phyloP scores from a whole-genome alignment of 2,888 invertebrate genomes.

The Shargacucullia verbasci region DNA sequence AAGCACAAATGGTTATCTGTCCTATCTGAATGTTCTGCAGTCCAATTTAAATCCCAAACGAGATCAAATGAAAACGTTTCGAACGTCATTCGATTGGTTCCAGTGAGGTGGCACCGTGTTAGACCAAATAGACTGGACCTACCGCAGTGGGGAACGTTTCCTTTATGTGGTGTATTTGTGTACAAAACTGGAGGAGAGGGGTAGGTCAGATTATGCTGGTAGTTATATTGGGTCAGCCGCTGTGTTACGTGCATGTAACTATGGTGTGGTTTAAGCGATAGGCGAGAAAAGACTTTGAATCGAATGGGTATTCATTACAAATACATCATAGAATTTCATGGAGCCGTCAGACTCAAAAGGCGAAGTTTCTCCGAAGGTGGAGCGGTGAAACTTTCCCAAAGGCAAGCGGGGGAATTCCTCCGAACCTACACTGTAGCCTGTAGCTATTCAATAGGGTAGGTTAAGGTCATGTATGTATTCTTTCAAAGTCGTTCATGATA shows the following conservation, averaged over 20 bases:
- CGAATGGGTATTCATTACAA: too few relatives aligned
- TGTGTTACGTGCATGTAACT: conserved; percentile 62
- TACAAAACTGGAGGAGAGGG: conserved; percentile 33
- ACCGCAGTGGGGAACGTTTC: conserved; percentile 35
- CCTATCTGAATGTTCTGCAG: conserved; percentile 46
- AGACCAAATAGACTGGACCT: conserved; percentile 60
- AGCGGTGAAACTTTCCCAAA: too few relatives aligned
- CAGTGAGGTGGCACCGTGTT: conserved; percentile 48
- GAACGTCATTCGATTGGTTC: conserved; percentile 62
- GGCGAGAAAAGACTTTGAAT: conserved; percentile 1
- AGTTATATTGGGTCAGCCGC: conserved; percentile 63
- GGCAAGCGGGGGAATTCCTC: too few relatives aligned
- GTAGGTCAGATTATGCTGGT: conserved; percentile 58
- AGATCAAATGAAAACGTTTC: conserved; percentile 66
- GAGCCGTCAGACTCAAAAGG: too few relatives aligned
- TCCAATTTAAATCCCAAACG: conserved; percentile 64
- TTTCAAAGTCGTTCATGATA: too few relatives aligned
- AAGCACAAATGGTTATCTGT: conserved; percentile 41
- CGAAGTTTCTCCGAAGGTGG: too few relatives aligned
- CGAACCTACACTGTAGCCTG: too few relatives aligned
- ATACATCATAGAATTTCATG: too few relatives aligned
- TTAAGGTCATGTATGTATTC: too few relatives aligned
- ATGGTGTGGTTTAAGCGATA: conserved; percentile 47
- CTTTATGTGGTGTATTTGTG: conserved; percentile 53
- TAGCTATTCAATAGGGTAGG: too few relatives aligned